Percentiles rank a stretch among this genome's conserved stretches.
Evolutionary conservation across 2,888 invertebrate genomes (phyloP).

Genomic region (Latheticus oryzae): DNA sequence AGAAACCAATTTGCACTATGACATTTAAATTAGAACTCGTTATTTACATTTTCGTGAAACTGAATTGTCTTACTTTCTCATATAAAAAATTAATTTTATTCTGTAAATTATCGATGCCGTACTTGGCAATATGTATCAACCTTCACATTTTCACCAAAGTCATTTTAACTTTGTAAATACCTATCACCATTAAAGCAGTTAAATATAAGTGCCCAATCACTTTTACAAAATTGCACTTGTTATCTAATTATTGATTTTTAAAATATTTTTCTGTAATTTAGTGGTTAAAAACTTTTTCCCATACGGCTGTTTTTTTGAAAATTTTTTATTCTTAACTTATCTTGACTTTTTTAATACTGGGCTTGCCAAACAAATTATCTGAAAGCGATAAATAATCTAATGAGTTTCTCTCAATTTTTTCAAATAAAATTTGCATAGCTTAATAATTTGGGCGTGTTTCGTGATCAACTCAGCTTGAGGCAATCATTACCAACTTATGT

Average conservation of each 20-base stretch:
- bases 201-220: slow-evolving; percentile 27
- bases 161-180: slow-evolving; percentile 27
- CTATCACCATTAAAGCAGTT: slow-evolving; percentile 7
- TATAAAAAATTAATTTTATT: slow-evolving; percentile 39
- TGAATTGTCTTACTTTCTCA: slow-evolving; percentile 38
- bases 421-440: slow-evolving; percentile 39
- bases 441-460: slow-evolving; percentile 38
- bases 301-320: no score
- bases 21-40: slow-evolving; percentile 38
- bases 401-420: no score
- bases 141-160: slow-evolving; percentile 37
- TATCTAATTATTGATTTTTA: slow-evolving; percentile 23
- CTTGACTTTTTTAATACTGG: no score
- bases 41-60: slow-evolving; percentile 36
- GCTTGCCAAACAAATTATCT: no score
- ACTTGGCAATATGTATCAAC: slow-evolving; percentile 35
- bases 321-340: no score
- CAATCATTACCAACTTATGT: slow-evolving; percentile 47
- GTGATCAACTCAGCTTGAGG: slow-evolving; percentile 40
- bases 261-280: slow-evolving; percentile 24
- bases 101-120: slow-evolving; percentile 35
- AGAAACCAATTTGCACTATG: slow-evolving; percentile 15
- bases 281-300: no score
- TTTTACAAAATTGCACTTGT: slow-evolving; percentile 7
- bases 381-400: slow-evolving; percentile 23